Evolutionary conservation across 1,140 invertebrate species (phyloP), one percentile per base, ranked within the genome.

Genomic region (Goniozus legneri): DNA sequence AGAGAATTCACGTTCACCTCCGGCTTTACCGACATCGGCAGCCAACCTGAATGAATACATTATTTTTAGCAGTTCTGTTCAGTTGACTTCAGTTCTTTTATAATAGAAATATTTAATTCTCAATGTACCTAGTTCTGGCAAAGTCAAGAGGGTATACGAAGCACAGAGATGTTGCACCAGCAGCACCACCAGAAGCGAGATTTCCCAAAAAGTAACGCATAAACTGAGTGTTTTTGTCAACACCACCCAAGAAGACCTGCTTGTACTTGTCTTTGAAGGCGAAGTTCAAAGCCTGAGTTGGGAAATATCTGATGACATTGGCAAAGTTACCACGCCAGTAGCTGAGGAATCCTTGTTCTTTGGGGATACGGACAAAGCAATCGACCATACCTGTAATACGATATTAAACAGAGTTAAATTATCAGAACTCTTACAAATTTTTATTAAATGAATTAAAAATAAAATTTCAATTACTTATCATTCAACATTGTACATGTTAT

Each of bases 61-160:
- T 16, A 39, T 21, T 43, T 32, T 15, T 22, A 8, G 24, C 2
- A 13, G 15, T 14, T 35, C 33, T n/a, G n/a, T n/a, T n/a, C n/a
- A n/a, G n/a, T n/a, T n/a, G n/a, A n/a, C n/a, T n/a, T n/a, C n/a
- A n/a, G n/a, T n/a, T n/a, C n/a, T n/a, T n/a, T n/a, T n/a, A n/a
- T n/a, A n/a, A n/a, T n/a, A n/a, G n/a, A n/a, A n/a, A n/a, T 16
- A 41, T 30, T 30, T 15, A 15, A 19, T 36, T 36, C 7, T 18
- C 16, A 51, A 39, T 42, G 38, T 71, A 88, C 86, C 93, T 85
- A 48, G 94, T 97, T 82, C 95, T 82, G 62, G 91, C 92, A 75
- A 92, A 97, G 78, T 97, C 95, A 32, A 97, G 82, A 15, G 95
- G 95, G 70, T 97, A 97, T 39, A 97, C 94, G 65, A 97, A 95